phyloP scores from a whole-genome alignment of 2,888 invertebrate genomes.

The Drosophila helvetica region DNA sequence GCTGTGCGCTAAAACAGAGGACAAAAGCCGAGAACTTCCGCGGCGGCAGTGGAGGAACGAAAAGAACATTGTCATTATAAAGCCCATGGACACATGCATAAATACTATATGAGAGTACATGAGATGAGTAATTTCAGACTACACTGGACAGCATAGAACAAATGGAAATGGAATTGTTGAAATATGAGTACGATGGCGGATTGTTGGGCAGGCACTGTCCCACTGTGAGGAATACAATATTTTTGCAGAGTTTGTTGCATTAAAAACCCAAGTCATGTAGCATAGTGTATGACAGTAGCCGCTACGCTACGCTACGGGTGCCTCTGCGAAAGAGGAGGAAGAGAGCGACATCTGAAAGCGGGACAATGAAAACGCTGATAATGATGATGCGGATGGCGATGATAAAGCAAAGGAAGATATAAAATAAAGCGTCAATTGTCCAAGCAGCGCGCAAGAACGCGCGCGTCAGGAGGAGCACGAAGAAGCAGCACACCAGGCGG shows the following conservation, averaged over 20 bases:
- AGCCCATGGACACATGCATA: constrained; percentile 41
- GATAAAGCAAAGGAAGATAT: constrained; percentile 64
- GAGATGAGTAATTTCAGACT: constrained; percentile 35
- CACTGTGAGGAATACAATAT: neutral
- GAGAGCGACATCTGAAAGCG: constrained; percentile 26
- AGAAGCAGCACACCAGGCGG: too few relatives aligned
- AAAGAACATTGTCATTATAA: constrained; percentile 41
- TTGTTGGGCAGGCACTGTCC: neutral
- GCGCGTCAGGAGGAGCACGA: constrained; percentile 53
- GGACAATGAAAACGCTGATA: constrained; percentile 35
- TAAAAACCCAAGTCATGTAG: constrained; percentile 2
- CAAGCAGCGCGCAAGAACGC: constrained; percentile 1
- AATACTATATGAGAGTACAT: constrained; percentile 33
- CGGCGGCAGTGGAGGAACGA: neutral
- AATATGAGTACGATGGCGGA: neutral
- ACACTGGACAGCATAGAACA: constrained; percentile 19
- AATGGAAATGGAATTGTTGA: neutral
- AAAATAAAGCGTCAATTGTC: constrained; percentile 73
- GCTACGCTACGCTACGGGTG: neutral
- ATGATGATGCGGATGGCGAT: constrained; percentile 50
- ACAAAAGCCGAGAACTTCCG: constrained; percentile 16
- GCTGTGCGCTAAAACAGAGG: constrained; percentile 33
- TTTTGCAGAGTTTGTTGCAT: neutral
- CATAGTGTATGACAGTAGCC: constrained; percentile 32
- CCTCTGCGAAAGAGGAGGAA: neutral